phyloP scores from a whole-genome alignment of 2,797 vertebrate genomes.

The Pangasius djambal region DNA sequence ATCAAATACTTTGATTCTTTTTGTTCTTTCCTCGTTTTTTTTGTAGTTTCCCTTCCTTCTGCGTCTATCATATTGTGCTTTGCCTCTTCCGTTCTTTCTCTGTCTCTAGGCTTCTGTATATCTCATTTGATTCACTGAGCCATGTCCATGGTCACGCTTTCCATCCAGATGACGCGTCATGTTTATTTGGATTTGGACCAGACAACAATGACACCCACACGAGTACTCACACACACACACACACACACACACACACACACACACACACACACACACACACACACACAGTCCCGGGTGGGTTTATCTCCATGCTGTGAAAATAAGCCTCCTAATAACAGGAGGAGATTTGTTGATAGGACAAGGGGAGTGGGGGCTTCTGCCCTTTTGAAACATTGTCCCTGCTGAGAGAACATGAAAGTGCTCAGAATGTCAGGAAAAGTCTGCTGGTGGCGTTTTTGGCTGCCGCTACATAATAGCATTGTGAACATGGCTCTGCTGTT shows the following conservation, averaged over 20 bases:
- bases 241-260: neutral
- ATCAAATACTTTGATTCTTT: neutral
- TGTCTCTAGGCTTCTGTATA: neutral
- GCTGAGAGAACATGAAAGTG: constrained; percentile 72
- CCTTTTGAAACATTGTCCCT: constrained; percentile 68
- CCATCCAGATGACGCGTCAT: constrained; percentile 22
- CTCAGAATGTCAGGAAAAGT: constrained; percentile 69
- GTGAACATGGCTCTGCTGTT: constrained; percentile 52
- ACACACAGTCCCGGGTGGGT: neutral
- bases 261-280: constrained; percentile 28
- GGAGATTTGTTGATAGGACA: constrained; percentile 28
- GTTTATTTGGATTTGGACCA: constrained; percentile 56
- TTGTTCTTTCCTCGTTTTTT: neutral
- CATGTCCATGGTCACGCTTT: constrained; percentile 32
- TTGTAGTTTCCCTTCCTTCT: constrained; percentile 41
- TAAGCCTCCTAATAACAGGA: constrained; percentile 45
- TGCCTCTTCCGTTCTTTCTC: constrained; percentile 31
- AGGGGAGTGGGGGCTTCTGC: constrained; percentile 56
- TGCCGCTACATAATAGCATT: constrained; percentile 62
- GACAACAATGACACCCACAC: constrained; percentile 52
- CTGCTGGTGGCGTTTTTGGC: constrained; percentile 66
- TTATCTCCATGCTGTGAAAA: constrained; percentile 48
- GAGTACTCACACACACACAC: constrained; percentile 22
- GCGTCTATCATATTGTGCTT: constrained; percentile 1
- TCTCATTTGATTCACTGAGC: constrained; percentile 2